phyloP scores from a whole-genome alignment of 1,140 invertebrate species.

The Trichonephila inaurata region DNA sequence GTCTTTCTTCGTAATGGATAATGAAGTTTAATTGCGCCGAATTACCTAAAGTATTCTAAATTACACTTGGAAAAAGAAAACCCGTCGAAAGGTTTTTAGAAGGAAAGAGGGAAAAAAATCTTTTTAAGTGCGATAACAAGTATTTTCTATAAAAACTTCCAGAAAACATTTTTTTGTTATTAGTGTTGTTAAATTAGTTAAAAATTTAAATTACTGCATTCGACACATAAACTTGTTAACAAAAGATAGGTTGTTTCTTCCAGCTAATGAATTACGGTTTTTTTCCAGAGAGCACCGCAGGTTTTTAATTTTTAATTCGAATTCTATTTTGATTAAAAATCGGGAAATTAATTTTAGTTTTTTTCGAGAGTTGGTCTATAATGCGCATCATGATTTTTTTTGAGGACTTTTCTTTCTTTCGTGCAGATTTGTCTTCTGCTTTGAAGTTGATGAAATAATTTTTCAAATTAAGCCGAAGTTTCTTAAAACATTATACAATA shows the following conservation, averaged over 20 bases:
- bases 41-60: conserved; percentile 67
- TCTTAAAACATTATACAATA: too few relatives aligned
- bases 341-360: not conserved
- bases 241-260: conserved; percentile 47
- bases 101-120: not conserved
- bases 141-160: conserved; percentile 45
- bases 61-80: conserved; percentile 52
- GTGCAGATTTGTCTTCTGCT: not conserved
- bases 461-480: not conserved
- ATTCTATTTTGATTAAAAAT: conserved; percentile 26
- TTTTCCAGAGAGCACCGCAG: conserved; percentile 36
- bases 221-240: conserved; percentile 55
- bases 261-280: conserved; percentile 34
- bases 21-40: conserved; percentile 74
- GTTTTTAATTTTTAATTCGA: conserved; percentile 34
- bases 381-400: not conserved
- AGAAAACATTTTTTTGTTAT: conserved; percentile 45
- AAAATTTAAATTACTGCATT: conserved; percentile 62
- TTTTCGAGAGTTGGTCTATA: not conserved
- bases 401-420: not conserved
- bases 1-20: conserved; percentile 62
- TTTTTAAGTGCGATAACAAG: conserved; percentile 52
- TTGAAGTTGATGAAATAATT: not conserved
- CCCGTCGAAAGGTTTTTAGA: conserved; percentile 18
- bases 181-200: conserved; percentile 61